Conservation (phyloP, 2,797 vertebrate species). For the Tolypeutes matacus region DNA sequence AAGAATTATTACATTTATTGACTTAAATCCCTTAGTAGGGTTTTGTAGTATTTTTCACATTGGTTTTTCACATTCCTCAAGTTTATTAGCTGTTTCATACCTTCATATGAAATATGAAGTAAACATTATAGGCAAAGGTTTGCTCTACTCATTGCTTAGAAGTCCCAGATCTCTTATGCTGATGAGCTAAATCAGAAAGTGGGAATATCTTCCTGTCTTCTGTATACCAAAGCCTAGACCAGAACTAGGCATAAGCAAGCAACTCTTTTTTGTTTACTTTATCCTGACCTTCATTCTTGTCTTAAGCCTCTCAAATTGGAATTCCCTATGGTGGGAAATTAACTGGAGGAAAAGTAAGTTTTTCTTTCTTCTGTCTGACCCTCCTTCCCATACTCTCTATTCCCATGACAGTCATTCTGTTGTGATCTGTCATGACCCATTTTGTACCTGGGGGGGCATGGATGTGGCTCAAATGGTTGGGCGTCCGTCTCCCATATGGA, state of each 20-base stretch:
- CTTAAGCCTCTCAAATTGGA: conserved; percentile 13
- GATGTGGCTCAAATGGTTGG: too few relatives aligned
- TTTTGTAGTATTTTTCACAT: conserved; percentile 27
- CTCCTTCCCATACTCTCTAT: background rate
- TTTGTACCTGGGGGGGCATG: conserved; percentile 13
- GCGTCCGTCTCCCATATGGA: too few relatives aligned
- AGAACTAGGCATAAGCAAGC: background rate
- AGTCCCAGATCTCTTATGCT: background rate
- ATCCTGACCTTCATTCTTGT: background rate
- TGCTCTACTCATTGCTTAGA: conserved; percentile 24
- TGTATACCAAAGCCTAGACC: background rate
- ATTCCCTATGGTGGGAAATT: background rate
- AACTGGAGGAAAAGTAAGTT: background rate
- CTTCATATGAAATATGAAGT: background rate
- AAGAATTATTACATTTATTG: conserved; percentile 31
- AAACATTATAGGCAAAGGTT: background rate
- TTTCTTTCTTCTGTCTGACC: background rate
- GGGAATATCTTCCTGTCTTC: background rate
- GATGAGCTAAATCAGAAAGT: background rate
- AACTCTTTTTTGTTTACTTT: background rate
- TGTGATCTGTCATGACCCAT: background rate
- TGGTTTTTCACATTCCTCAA: conserved; percentile 4
- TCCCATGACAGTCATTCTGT: background rate
- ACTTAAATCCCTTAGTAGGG: background rate
- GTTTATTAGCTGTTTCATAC: conserved; percentile 34